A percentile compares a stretch with the other conserved stretches of the same genome.
Conservation (phyloP, 2,888 invertebrate species). For the Chrysolina americana region DNA sequence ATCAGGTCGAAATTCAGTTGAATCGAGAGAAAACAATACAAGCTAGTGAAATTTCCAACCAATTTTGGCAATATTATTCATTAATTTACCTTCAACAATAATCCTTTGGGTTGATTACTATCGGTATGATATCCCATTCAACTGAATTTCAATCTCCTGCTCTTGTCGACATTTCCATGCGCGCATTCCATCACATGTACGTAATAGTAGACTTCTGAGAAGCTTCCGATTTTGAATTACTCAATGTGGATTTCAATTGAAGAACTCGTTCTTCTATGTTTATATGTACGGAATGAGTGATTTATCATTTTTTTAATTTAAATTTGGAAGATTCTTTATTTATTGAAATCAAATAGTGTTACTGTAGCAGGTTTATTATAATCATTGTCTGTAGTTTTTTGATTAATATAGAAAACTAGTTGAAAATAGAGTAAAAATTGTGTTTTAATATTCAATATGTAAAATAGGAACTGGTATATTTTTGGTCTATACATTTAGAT, state of each 20-base stretch:
- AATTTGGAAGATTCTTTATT: background rate
- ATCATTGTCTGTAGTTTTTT: slow-evolving; percentile 11
- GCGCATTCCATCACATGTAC: background rate
- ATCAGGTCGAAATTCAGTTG: no score
- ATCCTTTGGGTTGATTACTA: no score
- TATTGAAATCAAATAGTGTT: background rate
- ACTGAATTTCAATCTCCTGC: background rate
- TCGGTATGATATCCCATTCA: background rate
- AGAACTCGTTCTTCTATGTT: no score
- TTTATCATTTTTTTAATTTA: background rate
- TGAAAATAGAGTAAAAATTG: slow-evolving; percentile 9
- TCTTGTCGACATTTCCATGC: background rate
- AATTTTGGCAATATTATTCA: no score
- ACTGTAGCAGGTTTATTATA: background rate
- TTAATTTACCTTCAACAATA: no score
- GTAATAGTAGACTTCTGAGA: background rate
- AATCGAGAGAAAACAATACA: no score
- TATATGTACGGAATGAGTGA: no score
- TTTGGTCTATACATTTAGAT: slow-evolving; percentile 18
- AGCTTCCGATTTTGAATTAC: background rate
- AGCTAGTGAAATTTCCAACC: no score
- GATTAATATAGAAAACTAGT: slow-evolving; percentile 16
- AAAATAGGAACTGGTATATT: slow-evolving; percentile 7
- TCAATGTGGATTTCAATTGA: background rate
- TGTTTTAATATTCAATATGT: background rate